phyloP scores from a whole-genome alignment of 2,888 invertebrate species.

The Chalcosyrphus nemorum region DNA sequence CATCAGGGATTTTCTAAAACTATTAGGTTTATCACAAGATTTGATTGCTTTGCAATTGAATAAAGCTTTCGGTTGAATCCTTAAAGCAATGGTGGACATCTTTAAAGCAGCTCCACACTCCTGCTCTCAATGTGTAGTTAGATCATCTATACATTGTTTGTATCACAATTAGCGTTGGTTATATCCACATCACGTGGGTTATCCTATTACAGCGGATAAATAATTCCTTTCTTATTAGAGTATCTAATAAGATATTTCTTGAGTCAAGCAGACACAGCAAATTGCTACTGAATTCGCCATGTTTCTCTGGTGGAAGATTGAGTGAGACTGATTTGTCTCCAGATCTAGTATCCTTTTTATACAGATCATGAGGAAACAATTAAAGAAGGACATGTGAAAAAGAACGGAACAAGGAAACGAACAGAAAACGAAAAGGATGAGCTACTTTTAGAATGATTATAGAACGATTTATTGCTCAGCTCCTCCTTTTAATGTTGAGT shows the following conservation, averaged over 20 bases:
- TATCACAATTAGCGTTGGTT: conserved; percentile 3
- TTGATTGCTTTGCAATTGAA: conserved; percentile 35
- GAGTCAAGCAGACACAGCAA: neutral
- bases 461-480: conserved; percentile 15
- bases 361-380: conserved; percentile 16
- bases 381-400: neutral
- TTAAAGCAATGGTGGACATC: neutral
- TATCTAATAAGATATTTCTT: neutral
- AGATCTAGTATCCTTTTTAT: conserved; percentile 41
- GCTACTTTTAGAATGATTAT: neutral
- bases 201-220: neutral
- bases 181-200: neutral
- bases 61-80: conserved; percentile 41
- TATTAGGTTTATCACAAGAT: conserved; percentile 25
- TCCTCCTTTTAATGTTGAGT: neutral
- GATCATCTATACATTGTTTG: neutral
- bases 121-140: neutral
- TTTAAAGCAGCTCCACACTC: conserved; percentile 38
- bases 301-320: neutral
- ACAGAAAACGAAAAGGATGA: conserved; percentile 20
- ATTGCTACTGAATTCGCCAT: neutral
- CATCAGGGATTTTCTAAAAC: neutral
- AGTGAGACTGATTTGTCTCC: conserved; percentile 45
- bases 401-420: neutral
- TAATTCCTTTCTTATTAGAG: too few species aligned